Evolutionary conservation across 2,888 invertebrate species (phyloP), one percentile per base, ranked within the genome.

Genomic region (Oeneis ivallda): DNA sequence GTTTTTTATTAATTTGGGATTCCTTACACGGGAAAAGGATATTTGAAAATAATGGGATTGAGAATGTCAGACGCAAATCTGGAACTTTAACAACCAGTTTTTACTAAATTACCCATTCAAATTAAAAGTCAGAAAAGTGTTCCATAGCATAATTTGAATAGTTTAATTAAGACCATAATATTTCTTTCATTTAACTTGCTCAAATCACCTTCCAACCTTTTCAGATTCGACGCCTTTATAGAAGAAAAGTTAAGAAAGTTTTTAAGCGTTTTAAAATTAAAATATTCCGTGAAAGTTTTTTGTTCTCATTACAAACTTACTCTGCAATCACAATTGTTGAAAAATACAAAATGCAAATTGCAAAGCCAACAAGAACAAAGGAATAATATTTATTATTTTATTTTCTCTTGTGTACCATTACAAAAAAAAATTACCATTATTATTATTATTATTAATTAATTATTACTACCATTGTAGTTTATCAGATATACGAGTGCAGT

Each of bases 171-270:
- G 37, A 37, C 37, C 4, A 4, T n/a, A 37, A 10, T 1, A 37
- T 19, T 39, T 56, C 10, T 54, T 17, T 17, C 37, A 19, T 56
- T 56, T 19, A 56, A 56, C 19, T 56, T 39, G 15, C 53, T 37
- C 15, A 56, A 41, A 56, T 56, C 54, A 56, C 39, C 17, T 56
- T 56, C 19, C 54, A 41, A 39, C 17, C 5, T 56, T 56, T 56
- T 19, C 6, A 15, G 17, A 39, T 56, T 41, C n/a, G n/a, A 53
- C 52, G 34, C 54, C 8, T 54, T 56, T 6, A 17, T 19, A 17
- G 11, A 56, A 52, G 32, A 34, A 39, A 37, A 15, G 3, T 37
- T 53, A 15, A 53, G 58, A 59, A 59, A 37, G 34, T 17, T 59
- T 49, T 49, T 37, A 49, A 59, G 34, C 32, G 13, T 19, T 37